Base-by-base conservation (phyloP, 2,797 vertebrate genomes). In the Prunella strophiata region DNA sequence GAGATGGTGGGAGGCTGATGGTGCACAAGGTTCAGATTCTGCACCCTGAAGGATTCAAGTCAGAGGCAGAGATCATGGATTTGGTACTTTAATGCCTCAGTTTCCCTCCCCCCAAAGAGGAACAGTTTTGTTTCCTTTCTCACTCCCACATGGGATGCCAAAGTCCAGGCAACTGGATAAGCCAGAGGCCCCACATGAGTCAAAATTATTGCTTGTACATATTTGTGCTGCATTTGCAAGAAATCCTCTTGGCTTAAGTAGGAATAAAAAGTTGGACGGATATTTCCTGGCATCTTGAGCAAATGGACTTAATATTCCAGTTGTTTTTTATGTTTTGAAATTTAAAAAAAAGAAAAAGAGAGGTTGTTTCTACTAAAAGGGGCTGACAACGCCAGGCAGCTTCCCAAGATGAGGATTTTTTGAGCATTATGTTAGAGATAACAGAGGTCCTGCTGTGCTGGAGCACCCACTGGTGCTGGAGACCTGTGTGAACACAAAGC, bases 151-250 rank as follows among this genome's bases (percentile, higher is more conserved):
- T 3, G 17, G 57, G 27, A 70, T 52, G 40, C 45, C 70, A 16
- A 42, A 93, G 38, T 52, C 23, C 50, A 61, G 74, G 47, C 22
- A 71, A 84, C 29, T 58, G 40, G 51, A 82, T 85, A 66, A 82
- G 43, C 40, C 48, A 81, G 67, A 70, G 45, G 58, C 29, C 51
- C 18, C 38, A 59, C 23, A 8, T 43, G 36, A 88, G 43, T 51
- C 47, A 81, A 52, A 94, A 70, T 66, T 74, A 81, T 63, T 94
- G 55, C 80, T 85, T 88, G 57, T 71, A 65, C 54, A 10, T 83
- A 54, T 83, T 93, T 94, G 87, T 91, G 84, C 55, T 92, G 62
- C 40, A 38, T 88, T 92, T 73, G 58, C 70, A 89, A 77, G 59
- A 42, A 83, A 81, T 85, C 47, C 38, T 80, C 19, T 62, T 93